phyloP scores from a whole-genome alignment of 2,797 vertebrate genomes.

The Falco naumanni region DNA sequence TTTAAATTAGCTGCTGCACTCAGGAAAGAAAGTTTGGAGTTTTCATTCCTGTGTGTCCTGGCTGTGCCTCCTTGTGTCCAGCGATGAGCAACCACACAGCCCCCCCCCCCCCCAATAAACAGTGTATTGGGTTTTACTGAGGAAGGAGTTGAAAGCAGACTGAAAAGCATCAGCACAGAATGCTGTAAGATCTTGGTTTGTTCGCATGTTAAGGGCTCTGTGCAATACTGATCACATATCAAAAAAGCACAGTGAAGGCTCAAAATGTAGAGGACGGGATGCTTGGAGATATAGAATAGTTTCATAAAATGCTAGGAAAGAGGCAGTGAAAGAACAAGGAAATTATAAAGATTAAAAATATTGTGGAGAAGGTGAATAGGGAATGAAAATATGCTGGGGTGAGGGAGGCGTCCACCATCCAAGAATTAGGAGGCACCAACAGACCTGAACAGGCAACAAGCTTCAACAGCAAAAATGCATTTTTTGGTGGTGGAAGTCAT shows the following conservation, averaged over 20 bases:
- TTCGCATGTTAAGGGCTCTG: rapidly evolving
- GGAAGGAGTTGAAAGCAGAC: not conserved
- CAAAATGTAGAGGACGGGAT: not conserved
- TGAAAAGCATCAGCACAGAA: rapidly evolving
- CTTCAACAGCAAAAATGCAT: not conserved
- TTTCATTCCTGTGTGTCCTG: not conserved
- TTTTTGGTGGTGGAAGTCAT: not conserved
- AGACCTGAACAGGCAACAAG: not conserved
- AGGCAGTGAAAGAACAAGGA: not conserved
- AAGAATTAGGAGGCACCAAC: not conserved
- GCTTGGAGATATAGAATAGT: not conserved
- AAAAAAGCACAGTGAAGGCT: not conserved
- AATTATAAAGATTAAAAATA: not conserved
- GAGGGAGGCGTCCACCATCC: not conserved
- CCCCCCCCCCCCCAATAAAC: not conserved
- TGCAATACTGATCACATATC: not conserved
- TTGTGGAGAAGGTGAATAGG: not conserved
- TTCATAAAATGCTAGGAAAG: not conserved
- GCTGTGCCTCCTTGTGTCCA: not conserved
- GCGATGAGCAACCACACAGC: no score
- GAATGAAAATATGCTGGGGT: not conserved
- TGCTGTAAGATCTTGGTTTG: not conserved
- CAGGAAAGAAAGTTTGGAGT: not conserved
- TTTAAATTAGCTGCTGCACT: not conserved
- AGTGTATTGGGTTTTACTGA: not conserved